Evolutionary conservation across 2,797 vertebrate species (phyloP).

Genomic region (Poecilia velifera): DNA sequence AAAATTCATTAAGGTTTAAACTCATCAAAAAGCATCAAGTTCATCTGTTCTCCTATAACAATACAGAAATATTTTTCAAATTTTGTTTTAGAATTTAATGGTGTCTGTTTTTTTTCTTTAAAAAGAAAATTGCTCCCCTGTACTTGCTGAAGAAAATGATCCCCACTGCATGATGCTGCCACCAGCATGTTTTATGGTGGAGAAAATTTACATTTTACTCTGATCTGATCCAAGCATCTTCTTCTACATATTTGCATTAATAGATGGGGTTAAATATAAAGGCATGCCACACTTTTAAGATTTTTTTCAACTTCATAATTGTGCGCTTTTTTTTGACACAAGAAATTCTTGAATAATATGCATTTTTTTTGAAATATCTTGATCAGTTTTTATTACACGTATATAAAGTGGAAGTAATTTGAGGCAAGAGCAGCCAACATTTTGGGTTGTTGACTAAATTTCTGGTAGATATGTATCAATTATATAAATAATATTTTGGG

Average conservation of each 20-base stretch:
- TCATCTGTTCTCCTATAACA: background rate
- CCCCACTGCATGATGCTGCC: background rate
- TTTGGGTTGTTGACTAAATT: background rate
- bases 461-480: background rate
- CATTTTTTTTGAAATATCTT: background rate
- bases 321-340: background rate
- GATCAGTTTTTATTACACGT: background rate
- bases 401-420: background rate
- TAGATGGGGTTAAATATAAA: background rate
- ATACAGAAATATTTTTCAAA: background rate
- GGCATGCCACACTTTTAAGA: background rate
- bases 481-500: background rate
- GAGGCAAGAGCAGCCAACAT: background rate
- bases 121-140: background rate
- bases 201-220: background rate
- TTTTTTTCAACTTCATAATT: background rate
- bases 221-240: background rate
- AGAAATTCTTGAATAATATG: background rate
- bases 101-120: background rate
- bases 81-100: background rate
- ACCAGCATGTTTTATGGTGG: background rate
- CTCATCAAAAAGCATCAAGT: background rate
- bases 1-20: conserved; percentile 3
- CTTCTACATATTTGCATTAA: background rate
- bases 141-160: background rate